These are phyloP conservation scores for Drosophila pseudoananassae DNA, from an alignment of 1,140 invertebrate genomes.

Conservation along the genomic window DNA sequence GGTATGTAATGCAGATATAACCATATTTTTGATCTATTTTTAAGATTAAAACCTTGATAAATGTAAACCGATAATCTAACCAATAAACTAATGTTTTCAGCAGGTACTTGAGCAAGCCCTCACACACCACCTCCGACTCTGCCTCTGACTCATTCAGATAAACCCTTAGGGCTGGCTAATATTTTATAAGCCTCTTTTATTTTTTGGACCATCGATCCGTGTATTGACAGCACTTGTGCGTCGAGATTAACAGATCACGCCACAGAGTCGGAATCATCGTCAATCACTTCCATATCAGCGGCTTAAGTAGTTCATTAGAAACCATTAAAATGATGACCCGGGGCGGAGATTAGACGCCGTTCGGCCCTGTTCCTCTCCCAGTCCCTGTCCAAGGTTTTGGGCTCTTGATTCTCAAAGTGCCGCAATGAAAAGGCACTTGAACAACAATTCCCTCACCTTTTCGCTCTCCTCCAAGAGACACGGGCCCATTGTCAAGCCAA, in stretches of 20 bases:
- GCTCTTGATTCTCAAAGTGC: constrained; percentile 26
- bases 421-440: constrained; percentile 57
- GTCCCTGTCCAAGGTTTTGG: neutral
- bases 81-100: constrained; percentile 11
- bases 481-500: constrained; percentile 79
- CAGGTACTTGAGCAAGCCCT: constrained; percentile 7
- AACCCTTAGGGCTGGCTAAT: neutral
- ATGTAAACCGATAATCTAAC: neutral
- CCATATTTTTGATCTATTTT: neutral
- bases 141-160: neutral
- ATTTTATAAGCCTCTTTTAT: constrained; percentile 1
- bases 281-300: constrained; percentile 52
- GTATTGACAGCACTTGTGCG: constrained; percentile 37
- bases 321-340: constrained; percentile 52
- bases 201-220: constrained; percentile 12
- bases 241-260: constrained; percentile 42
- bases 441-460: constrained; percentile 60
- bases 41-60: neutral
- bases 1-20: neutral
- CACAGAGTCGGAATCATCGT: constrained; percentile 38
- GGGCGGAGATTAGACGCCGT: constrained; percentile 37
- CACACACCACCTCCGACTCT: no score
- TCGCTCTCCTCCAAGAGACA: constrained; percentile 12
- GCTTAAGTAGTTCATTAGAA: constrained; percentile 66
- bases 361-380: neutral